Evolutionary conservation across 2,113 vertebrate species (phyloP), one percentile per base, ranked within the genome.

Genomic region (Mugil cephalus): DNA sequence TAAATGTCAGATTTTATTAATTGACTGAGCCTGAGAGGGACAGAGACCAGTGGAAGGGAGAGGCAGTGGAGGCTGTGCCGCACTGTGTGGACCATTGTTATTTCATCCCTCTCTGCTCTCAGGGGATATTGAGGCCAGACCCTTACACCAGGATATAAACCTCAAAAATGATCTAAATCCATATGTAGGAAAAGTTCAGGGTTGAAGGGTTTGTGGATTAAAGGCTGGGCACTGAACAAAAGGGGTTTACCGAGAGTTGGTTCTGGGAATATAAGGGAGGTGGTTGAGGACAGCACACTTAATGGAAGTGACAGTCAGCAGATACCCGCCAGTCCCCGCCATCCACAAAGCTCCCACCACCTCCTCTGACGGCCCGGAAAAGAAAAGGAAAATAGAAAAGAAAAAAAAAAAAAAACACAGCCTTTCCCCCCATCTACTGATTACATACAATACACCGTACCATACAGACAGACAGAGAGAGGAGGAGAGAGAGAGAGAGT

Each of bases 221-320:
- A 40, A 80, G 81, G 77, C 56, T 71, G 80, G 81, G 65, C 59
- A 38, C 38, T 43, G 71, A 82, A 89, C 85, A 91, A 82, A 89
- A 77, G 84, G 60, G 52, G 61, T 52, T 79, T 64, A 54, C 30
- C 58, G 45, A 79, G 48, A 74, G 59, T 48, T 60, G 42, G 84
- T 45, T 68, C 72, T 74, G 72, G 61, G 67, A 58, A 61, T 69
- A 83, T 52, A 67, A 42, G 64, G 67, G 69, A 70, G 74, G 53
- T 39, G 48, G 69, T 48, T 80, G 82, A 88, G 67, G 83, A 84
- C 81, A 66, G 71, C 65, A 19, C 38, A 51, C 74, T 91, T 84
- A 87, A 87, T 88, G 69, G 88, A 90, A 89, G 79, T 92, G 87
- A 91, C 88, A 90, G 84, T 93, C 91, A 86, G 87, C 89, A 92